A percentile compares a stretch with the other conserved stretches of the same genome.
Evolutionary conservation across 2,797 vertebrate species (phyloP).

Genomic region (Fringilla coelebs): DNA sequence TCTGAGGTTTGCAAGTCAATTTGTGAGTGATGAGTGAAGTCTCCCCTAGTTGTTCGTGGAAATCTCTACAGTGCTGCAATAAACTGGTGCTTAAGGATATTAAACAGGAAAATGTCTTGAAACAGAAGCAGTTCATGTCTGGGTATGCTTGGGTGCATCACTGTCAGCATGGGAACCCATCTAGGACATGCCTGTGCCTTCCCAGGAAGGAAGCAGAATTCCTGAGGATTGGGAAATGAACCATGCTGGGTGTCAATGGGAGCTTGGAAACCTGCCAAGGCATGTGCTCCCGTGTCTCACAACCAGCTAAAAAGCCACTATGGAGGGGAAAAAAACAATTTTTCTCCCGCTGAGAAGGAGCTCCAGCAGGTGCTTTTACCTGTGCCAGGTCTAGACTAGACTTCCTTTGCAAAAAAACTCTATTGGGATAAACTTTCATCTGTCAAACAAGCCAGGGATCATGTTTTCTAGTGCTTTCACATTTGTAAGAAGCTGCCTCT

Average conservation of each 20-base stretch:
- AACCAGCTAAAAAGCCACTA: neutral
- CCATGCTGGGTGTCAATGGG: rapidly evolving
- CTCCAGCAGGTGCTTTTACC: neutral
- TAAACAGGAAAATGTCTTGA: neutral
- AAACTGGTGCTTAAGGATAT: neutral
- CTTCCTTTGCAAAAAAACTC: neutral
- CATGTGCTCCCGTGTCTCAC: neutral
- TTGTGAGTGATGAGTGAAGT: neutral
- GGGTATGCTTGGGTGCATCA: neutral
- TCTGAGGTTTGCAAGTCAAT: neutral
- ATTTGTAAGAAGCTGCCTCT: neutral
- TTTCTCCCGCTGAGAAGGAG: neutral
- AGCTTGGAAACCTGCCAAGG: neutral
- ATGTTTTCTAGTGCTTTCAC: neutral
- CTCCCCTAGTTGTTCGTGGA: neutral
- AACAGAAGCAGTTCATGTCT: neutral
- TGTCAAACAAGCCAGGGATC: neutral
- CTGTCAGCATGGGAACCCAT: neutral
- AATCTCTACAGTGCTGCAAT: neutral
- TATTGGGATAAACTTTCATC: neutral
- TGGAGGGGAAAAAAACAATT: neutral
- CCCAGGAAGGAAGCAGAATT: neutral
- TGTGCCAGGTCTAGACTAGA: neutral
- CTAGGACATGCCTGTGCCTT: neutral
- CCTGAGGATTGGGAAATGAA: neutral